Base-by-base conservation (phyloP, 2,113 vertebrate species). In the Caranx melampygus region DNA sequence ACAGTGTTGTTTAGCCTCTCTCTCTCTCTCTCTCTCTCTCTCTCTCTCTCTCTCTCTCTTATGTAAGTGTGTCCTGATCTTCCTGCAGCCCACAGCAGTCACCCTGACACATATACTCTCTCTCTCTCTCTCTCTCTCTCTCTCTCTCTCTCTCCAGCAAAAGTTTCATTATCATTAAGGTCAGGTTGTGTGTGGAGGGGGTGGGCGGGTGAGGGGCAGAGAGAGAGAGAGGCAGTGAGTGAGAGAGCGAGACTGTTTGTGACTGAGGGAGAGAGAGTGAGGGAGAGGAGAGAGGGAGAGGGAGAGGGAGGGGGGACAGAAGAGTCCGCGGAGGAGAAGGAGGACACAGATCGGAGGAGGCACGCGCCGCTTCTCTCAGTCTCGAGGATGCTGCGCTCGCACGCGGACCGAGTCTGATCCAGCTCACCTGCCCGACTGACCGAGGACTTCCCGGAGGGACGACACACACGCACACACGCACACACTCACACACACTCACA, bases 161-260 rank as follows among this genome's bases (percentile, higher is more conserved):
- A 88, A 89, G 42, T 88, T 87, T 83, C 77, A 87, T 87, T 89
- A 84, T 78, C 83, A 87, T 84, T 87, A 78, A 85, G 79, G 82
- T 91, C 87, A 82, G 74, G 52, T 52, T 80, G 85, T 40, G 67
- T 59, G 64, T 49, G 82, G 47, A 6, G 26, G 12, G n/a, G 37
- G 81, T 49, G 78, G 26, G 78, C 5, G 73, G n/a, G 63, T 31
- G 76, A 71, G 59, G 58, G 58, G 71, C 26, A 64, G 4, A 44
- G 3, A 34, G 35, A 18, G 51, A 47, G 45, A 34, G 61, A 65
- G 63, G 14, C 12, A 45, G 33, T 18, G 21, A 8, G 62, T 7
- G 21, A 15, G 75, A 57, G 60, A 34, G 54, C 18, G 18, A 34
- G 60, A 37, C 51, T 54, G 21, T 47, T 15, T 59, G 57, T 59